Percentiles rank a stretch among this genome's conserved stretches.
phyloP scores from a whole-genome alignment of 2,888 invertebrate species.

The Drosophila greeni region DNA sequence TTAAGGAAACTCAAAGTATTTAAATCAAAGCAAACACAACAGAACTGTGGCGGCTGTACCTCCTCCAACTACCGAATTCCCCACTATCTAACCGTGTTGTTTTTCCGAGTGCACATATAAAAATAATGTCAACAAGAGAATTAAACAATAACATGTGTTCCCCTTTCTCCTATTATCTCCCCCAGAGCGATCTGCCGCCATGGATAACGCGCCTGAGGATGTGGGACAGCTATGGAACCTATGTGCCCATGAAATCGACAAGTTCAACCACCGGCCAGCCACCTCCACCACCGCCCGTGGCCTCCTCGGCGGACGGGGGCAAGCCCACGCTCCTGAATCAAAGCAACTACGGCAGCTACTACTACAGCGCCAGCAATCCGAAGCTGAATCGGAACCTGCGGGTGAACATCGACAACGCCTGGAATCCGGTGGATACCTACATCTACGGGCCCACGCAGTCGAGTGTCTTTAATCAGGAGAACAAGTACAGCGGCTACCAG shows the following conservation, averaged over 20 bases:
- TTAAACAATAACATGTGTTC: constrained; percentile 50
- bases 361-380: constrained; percentile 79
- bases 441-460: constrained; percentile 79
- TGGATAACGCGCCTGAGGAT: constrained; percentile 87
- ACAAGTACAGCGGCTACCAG: constrained; percentile 78
- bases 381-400: constrained; percentile 78
- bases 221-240: constrained; percentile 85
- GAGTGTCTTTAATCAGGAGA: constrained; percentile 79
- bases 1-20: too few species aligned
- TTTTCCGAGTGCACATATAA: constrained; percentile 31
- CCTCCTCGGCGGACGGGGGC: constrained; percentile 72
- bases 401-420: constrained; percentile 79
- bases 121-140: constrained; percentile 62
- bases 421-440: constrained; percentile 79
- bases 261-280: constrained; percentile 77
- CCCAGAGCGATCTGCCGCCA: constrained; percentile 79
- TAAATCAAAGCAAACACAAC: too few species aligned
- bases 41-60: too few species aligned
- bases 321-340: constrained; percentile 75
- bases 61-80: background rate
- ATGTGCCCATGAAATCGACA: constrained; percentile 78
- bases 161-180: constrained; percentile 3
- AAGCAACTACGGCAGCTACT: constrained; percentile 77
- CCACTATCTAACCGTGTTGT: background rate
- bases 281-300: constrained; percentile 75